Evolutionary conservation across 1,140 invertebrate species (phyloP).

Genomic region (Aphaenogaster ashmeadi): DNA sequence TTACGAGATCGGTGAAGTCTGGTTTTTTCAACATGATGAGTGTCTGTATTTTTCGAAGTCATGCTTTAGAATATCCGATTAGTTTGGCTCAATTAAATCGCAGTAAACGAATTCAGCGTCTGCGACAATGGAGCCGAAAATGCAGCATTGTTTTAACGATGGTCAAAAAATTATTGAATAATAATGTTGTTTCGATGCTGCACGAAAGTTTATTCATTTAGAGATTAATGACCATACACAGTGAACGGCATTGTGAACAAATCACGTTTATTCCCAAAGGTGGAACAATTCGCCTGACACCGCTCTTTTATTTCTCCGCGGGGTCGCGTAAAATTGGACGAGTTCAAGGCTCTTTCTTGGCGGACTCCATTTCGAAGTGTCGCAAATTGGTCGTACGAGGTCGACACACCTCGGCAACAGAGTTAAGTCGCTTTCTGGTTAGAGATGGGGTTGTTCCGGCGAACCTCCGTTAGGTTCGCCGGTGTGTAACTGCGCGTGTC

Average conservation of each 20-base stretch:
- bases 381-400: conserved; percentile 61
- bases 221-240: neutral
- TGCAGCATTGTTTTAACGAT: neutral
- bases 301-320: conserved; percentile 16
- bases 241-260: neutral
- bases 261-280: neutral
- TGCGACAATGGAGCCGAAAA: conserved; percentile 37
- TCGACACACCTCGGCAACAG: conserved; percentile 48
- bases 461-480: conserved; percentile 34
- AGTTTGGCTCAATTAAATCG: conserved; percentile 75
- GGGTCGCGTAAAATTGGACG: conserved; percentile 31
- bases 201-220: neutral
- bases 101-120: conserved; percentile 65
- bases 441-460: conserved; percentile 42
- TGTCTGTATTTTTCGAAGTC: neutral
- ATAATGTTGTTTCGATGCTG: neutral
- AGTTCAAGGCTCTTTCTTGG: conserved; percentile 38
- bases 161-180: neutral
- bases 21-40: neutral
- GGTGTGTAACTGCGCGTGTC: conserved; percentile 66
- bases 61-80: conserved; percentile 73
- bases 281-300: neutral
- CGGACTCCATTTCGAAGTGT: conserved; percentile 54
- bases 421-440: conserved; percentile 57
- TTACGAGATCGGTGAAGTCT: no score